Percentiles rank a stretch among this genome's conserved stretches.
Evolutionary conservation across 2,888 invertebrate species (phyloP).

Genomic region (Dione juno): DNA sequence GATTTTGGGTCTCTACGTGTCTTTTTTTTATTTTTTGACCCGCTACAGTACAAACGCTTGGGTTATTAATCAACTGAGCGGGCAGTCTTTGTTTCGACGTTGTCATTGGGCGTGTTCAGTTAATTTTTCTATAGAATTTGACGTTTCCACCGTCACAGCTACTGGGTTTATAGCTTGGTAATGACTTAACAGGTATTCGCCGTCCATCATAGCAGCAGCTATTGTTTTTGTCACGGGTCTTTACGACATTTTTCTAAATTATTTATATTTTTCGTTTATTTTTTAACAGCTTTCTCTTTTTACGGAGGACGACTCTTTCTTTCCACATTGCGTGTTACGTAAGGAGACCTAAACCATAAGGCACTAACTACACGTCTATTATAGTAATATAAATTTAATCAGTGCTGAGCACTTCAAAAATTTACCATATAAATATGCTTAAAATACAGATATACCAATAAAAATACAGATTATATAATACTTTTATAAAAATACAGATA

Average conservation of each 20-base stretch:
- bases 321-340: background rate
- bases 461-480: too few species aligned
- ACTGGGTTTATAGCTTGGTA: conserved; percentile 26
- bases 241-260: background rate
- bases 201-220: conserved; percentile 10
- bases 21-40: conserved; percentile 63
- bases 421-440: too few species aligned
- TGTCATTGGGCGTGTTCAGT: conserved; percentile 39
- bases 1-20: conserved; percentile 66
- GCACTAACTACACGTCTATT: too few species aligned
- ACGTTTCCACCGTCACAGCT: conserved; percentile 25
- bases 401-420: too few species aligned
- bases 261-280: background rate
- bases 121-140: conserved; percentile 35
- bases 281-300: background rate
- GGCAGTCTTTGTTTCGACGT: conserved; percentile 37
- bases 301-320: background rate
- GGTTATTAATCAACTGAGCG: conserved; percentile 68
- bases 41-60: conserved; percentile 57
- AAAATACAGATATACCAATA: too few species aligned
- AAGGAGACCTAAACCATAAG: background rate
- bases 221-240: conserved; percentile 10
- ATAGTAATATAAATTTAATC: too few species aligned
- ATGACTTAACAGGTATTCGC: conserved; percentile 27
- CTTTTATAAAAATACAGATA: too few species aligned